Conservation (phyloP, 2,113 vertebrate species). For the Trichomycterus rosablanca region DNA sequence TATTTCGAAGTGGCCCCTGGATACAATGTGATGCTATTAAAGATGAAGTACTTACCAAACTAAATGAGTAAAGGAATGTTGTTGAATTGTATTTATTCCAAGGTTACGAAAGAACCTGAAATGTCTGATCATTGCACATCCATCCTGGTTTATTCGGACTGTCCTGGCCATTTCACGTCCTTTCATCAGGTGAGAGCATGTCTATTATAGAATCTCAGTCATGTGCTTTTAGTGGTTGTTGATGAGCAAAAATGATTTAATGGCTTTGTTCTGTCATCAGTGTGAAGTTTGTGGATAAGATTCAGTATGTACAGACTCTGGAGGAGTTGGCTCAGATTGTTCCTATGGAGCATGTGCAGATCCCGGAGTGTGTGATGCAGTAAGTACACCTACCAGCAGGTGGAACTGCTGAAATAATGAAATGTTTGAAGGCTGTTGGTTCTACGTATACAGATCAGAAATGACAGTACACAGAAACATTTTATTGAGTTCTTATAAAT, state of each 20-base stretch:
- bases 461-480: too few species aligned
- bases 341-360: constrained; percentile 94
- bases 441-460: too few species aligned
- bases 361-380: constrained; percentile 88
- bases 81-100: constrained; percentile 51
- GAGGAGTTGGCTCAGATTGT: constrained; percentile 82
- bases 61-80: not conserved
- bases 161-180: constrained; percentile 90
- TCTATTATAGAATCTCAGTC: not conserved
- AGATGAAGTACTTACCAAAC: too few species aligned
- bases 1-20: too few species aligned
- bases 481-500: not conserved
- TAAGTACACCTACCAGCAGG: constrained; percentile 66
- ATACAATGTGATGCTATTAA: too few species aligned
- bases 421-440: not conserved
- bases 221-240: not conserved
- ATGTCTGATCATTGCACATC: constrained; percentile 87
- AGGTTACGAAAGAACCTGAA: constrained; percentile 92
- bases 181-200: constrained; percentile 80
- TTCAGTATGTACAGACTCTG: constrained; percentile 86
- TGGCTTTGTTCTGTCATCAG: constrained; percentile 50
- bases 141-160: constrained; percentile 92
- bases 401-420: constrained; percentile 24
- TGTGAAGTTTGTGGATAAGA: constrained; percentile 91
- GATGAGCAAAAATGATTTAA: not conserved